Evolutionary conservation across 2,113 vertebrate genomes (phyloP).

Genomic region (Mugil cephalus): DNA sequence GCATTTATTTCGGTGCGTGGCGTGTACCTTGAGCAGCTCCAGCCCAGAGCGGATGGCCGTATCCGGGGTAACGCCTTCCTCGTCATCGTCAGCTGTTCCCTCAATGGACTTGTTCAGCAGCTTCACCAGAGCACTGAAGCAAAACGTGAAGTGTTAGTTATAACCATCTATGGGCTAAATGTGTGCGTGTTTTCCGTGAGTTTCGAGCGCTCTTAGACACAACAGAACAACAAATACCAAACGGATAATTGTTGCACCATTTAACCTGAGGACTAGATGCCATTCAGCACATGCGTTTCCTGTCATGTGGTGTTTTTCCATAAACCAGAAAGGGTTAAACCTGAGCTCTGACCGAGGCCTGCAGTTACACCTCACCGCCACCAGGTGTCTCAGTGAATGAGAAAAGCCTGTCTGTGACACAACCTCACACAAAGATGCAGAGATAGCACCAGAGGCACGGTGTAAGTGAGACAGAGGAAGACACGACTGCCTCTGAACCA

Average conservation of each 20-base stretch:
- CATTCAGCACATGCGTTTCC: conserved; percentile 1
- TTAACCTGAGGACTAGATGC: background rate
- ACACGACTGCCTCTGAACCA: background rate
- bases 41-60: conserved; percentile 97
- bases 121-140: conserved; percentile 93
- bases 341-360: conserved; percentile 1
- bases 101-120: conserved; percentile 99
- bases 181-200: background rate
- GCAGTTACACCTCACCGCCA: conserved; percentile 66
- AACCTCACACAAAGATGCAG: conserved; percentile 63
- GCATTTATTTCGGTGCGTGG: background rate
- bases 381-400: conserved; percentile 80
- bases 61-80: conserved; percentile 98
- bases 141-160: conserved; percentile 4
- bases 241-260: background rate
- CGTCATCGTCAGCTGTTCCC: conserved; percentile 97
- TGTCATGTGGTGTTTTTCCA: conserved; percentile 62
- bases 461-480: conserved; percentile 5
- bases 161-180: too few relatives aligned
- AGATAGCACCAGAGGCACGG: conserved; percentile 7
- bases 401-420: conserved; percentile 42
- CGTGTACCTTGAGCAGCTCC: conserved; percentile 92
- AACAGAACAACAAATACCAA: background rate
- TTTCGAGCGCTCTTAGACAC: background rate
- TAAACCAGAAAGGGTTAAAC: conserved; percentile 56